Evolutionary conservation across 2,113 vertebrate genomes (phyloP).

Genomic region (Nettapus auritus): DNA sequence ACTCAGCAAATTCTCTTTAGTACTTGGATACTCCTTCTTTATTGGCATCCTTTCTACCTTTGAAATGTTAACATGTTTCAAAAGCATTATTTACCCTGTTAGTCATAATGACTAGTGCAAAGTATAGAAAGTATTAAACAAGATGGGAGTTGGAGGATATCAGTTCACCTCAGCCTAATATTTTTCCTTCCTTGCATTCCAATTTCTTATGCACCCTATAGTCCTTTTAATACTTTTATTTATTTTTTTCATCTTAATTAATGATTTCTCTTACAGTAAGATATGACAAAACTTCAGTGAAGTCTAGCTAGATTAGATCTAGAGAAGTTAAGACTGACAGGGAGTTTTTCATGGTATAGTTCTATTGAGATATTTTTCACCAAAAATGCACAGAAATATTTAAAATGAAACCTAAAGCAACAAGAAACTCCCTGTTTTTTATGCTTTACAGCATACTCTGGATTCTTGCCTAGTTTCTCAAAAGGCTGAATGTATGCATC

Average conservation of each 20-base stretch:
- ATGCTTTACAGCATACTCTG: background rate
- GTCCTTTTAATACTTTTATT: background rate
- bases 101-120: background rate
- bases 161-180: background rate
- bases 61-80: background rate
- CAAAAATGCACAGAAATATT: background rate
- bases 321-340: fast-evolving
- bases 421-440: background rate
- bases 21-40: background rate
- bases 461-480: background rate
- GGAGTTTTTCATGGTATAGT: background rate
- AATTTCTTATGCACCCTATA: background rate
- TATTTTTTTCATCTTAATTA: background rate
- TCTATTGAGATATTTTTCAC: background rate
- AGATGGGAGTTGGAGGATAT: background rate
- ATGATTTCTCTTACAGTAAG: background rate
- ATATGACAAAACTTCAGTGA: background rate
- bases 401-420: background rate
- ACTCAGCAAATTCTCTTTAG: background rate
- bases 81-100: background rate
- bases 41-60: background rate
- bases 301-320: background rate
- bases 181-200: background rate
- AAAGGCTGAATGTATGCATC: background rate
- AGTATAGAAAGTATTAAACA: background rate